These are phyloP conservation scores for Scolopax mira DNA, from an alignment of 2,113 vertebrate genomes.

Conservation along the genomic window DNA sequence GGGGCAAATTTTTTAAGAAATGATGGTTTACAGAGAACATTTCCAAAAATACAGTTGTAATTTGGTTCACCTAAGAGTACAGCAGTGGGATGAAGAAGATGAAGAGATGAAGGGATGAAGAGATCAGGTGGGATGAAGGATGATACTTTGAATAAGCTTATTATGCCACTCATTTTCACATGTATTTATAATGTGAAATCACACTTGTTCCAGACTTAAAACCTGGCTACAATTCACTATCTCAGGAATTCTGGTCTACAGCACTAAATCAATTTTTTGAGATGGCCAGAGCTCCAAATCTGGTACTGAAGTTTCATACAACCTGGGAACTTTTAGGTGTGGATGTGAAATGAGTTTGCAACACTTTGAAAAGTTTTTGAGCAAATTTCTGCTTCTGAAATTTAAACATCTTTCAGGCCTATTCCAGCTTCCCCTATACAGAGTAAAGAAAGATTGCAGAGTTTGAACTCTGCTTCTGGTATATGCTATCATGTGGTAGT, in stretches of 20 bases:
- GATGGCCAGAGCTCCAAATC: background rate
- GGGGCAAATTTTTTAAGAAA: background rate
- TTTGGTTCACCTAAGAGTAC: background rate
- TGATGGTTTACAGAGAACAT: background rate
- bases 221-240: background rate
- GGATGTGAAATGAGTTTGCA: background rate
- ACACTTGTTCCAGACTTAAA: background rate
- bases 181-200: background rate
- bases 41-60: background rate
- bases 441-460: background rate
- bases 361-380: background rate
- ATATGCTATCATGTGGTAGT: background rate
- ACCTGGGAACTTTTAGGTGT: background rate
- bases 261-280: background rate
- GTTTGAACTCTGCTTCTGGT: background rate
- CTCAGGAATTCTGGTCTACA: background rate
- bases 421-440: rapidly evolving
- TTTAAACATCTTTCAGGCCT: background rate
- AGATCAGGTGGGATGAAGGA: background rate
- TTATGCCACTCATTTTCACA: background rate
- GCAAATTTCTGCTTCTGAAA: background rate
- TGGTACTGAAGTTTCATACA: background rate
- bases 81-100: too few relatives aligned
- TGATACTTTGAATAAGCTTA: background rate
- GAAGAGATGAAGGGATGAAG: too few relatives aligned